Evolutionary conservation across 1,140 invertebrate genomes (phyloP).

Genomic region (Schlechtendalia chinensis): DNA sequence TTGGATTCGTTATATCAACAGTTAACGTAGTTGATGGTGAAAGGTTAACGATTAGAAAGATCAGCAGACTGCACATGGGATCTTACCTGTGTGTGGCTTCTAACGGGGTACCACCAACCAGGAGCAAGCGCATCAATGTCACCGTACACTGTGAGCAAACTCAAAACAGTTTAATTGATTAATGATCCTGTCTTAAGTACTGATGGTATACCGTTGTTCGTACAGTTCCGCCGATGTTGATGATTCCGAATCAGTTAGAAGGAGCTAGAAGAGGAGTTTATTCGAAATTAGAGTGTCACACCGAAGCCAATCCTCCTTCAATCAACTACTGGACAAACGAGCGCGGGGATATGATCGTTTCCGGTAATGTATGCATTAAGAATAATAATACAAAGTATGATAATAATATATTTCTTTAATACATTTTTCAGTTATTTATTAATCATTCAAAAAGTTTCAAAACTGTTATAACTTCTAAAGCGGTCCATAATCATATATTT

Average conservation of each 20-base stretch:
- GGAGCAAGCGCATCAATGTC: constrained; percentile 77
- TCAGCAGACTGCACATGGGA: constrained; percentile 87
- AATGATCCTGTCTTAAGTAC: background rate
- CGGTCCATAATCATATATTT: too few species aligned
- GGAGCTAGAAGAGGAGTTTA: constrained; percentile 79
- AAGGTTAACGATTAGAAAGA: constrained; percentile 78
- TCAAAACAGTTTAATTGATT: too few species aligned
- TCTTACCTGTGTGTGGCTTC: constrained; percentile 84
- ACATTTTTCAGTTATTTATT: too few species aligned
- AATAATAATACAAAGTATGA: too few species aligned
- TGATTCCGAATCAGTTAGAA: constrained; percentile 81
- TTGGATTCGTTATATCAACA: constrained; percentile 57
- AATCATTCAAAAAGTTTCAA: too few species aligned
- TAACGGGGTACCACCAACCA: constrained; percentile 82
- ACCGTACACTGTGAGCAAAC: constrained; percentile 83
- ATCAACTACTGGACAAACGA: constrained; percentile 88
- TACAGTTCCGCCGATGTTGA: constrained; percentile 82
- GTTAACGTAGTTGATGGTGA: constrained; percentile 84
- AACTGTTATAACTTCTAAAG: too few species aligned
- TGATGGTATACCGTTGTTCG: constrained; percentile 51
- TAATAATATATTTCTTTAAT: too few species aligned
- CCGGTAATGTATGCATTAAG: constrained; percentile 63
- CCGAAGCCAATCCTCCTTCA: constrained; percentile 82
- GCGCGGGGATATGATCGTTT: constrained; percentile 81
- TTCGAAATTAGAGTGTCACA: constrained; percentile 79